Evolutionary conservation across 1,140 invertebrate genomes (phyloP).

Genomic region (Drosophila suzukii): DNA sequence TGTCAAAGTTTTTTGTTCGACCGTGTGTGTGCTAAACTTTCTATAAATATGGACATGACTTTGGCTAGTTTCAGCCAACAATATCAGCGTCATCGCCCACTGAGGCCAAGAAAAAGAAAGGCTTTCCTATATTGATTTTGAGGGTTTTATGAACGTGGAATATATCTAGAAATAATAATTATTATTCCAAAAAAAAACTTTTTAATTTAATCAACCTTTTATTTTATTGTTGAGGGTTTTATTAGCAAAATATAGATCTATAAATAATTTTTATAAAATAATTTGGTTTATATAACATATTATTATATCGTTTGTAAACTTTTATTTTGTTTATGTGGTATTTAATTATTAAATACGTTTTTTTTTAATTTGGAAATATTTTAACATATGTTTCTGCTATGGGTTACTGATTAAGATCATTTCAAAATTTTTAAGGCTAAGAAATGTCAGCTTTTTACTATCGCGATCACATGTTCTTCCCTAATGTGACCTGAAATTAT

Average conservation of each 20-base stretch:
- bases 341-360: too few species aligned
- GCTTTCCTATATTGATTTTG: neutral
- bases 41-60: constrained; percentile 74
- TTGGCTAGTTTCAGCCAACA: constrained; percentile 34
- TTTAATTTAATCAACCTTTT: neutral
- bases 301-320: too few species aligned
- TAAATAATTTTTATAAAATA: too few species aligned
- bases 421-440: too few species aligned
- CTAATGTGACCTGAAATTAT: neutral
- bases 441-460: too few species aligned
- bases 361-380: too few species aligned
- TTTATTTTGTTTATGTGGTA: too few species aligned
- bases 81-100: constrained; percentile 14
- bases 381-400: too few species aligned
- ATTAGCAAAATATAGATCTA: neutral
- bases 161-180: neutral
- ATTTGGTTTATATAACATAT: too few species aligned
- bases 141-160: neutral
- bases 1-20: constrained; percentile 57
- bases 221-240: neutral
- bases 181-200: neutral
- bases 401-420: too few species aligned
- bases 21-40: constrained; percentile 60
- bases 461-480: neutral
- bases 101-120: neutral